Evolutionary conservation across 2,797 vertebrate genomes (phyloP).

Genomic region (Myotis findleyi): DNA sequence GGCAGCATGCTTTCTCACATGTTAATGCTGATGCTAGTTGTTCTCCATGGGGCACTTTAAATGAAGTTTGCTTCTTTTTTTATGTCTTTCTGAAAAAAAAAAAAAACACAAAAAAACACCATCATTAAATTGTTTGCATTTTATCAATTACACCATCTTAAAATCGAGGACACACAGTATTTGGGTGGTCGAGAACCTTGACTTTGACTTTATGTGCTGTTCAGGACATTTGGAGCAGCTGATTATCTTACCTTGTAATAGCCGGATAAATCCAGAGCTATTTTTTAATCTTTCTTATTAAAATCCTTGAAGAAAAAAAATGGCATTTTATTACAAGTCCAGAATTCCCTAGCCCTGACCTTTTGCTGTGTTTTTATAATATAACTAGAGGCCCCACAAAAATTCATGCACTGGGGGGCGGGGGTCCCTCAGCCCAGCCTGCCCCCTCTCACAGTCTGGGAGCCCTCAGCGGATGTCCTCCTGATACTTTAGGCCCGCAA

Average conservation of each 20-base stretch:
- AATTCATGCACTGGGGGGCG: too few species aligned
- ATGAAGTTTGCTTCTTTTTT: not conserved
- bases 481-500: too few species aligned
- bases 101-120: not conserved
- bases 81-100: constrained; percentile 17
- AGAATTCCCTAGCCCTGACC: not conserved
- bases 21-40: not conserved
- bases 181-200: not conserved
- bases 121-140: not conserved
- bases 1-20: not conserved
- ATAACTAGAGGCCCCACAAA: not conserved
- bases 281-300: constrained; percentile 35
- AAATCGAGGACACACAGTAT: not conserved
- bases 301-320: constrained; percentile 57
- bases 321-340: constrained; percentile 1
- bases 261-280: constrained; percentile 14
- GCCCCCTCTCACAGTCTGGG: too few species aligned
- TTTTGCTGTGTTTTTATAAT: not conserved
- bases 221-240: constrained; percentile 42
- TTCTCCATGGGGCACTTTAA: not conserved
- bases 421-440: too few species aligned
- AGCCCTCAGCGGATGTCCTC: too few species aligned
- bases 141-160: not conserved
- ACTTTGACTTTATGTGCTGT: constrained; percentile 27
- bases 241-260: constrained; percentile 21